phyloP scores from a whole-genome alignment of 2,113 vertebrate genomes.

The Athene noctua region DNA sequence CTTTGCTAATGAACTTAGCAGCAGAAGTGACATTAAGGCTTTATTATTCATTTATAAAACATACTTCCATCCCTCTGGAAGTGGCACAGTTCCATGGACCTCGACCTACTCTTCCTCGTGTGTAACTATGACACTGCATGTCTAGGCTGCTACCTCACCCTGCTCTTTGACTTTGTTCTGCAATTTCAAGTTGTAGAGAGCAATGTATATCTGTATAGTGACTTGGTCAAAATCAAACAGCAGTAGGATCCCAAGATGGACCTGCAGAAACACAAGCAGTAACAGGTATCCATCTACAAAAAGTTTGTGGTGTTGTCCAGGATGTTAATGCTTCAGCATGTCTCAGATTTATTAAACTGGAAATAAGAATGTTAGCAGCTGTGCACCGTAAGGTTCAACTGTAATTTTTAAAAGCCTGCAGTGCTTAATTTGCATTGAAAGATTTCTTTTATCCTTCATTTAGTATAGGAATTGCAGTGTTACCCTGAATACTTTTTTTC shows the following conservation, averaged over 20 bases:
- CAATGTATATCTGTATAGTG: neutral
- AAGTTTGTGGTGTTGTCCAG: neutral
- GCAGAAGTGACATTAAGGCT: neutral
- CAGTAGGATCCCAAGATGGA: neutral
- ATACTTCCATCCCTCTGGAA: neutral
- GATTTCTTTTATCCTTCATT: neutral
- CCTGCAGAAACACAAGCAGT: neutral
- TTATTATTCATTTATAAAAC: neutral
- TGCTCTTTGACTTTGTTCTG: neutral
- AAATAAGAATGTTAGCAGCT: neutral
- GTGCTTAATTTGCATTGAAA: neutral
- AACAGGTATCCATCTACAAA: neutral
- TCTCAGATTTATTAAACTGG: neutral
- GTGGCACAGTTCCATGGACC: neutral
- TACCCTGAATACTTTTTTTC: neutral
- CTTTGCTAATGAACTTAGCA: neutral
- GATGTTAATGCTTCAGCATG: neutral
- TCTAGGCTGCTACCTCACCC: neutral
- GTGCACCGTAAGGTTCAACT: neutral
- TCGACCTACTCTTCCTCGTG: neutral
- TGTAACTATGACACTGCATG: fast-evolving
- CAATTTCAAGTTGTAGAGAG: neutral
- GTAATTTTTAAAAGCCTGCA: neutral
- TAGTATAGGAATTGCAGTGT: neutral
- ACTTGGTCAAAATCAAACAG: neutral